Base-by-base conservation (phyloP, 2,797 vertebrate genomes). In the Lutjanus campechanus region DNA sequence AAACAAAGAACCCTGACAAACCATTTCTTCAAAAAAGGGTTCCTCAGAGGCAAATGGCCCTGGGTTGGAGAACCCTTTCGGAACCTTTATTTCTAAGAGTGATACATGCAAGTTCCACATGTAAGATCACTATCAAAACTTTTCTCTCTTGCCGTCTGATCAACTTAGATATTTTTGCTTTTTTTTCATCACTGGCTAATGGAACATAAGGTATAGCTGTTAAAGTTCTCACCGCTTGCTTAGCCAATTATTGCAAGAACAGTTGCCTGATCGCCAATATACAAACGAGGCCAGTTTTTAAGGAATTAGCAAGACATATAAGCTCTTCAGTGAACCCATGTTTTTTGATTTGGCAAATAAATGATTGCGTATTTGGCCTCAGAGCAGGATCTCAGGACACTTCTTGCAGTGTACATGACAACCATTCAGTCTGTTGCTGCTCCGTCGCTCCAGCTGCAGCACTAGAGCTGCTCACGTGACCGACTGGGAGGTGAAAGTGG, bases 401-500 rank as follows among this genome's bases (percentile, higher is more conserved):
- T 64, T 81, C 62, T 69, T 63, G 44, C 77, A 66, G 59, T 16
- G 25, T 55, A 7, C 69, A 65, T 47, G 53, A 76, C 58, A 16
- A 22, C 40, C 61, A 12, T 67, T 76, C 54, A 67, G 66, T 63
- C 68, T 61, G 79, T 61, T 72, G 70, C 53, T 46, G 2, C 72
- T 74, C 68, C 17, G 73, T 56, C 2, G 51, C 85, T 85, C 71
- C 80, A 77, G 85, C 87, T 86, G 89, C 91, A 80, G 84, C 84
- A 40, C 64, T 46, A 8, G 19, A 79, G 83, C 73, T 13, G 29
- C 13, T 88, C 90, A 93, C 59, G 73, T 93, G 91, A 85, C 75
- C 16, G 49, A 44, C 86, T 53, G 88, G 69, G 85, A 91, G 90
- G 92, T 92, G 94, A 91, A 92, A 92, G 93, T 92, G 92, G 88